Percentiles rank a stretch among this genome's conserved stretches.
These are phyloP conservation scores for Andrena hattorfiana DNA, from an alignment of 2,888 invertebrate genomes.

Conservation along the genomic window DNA sequence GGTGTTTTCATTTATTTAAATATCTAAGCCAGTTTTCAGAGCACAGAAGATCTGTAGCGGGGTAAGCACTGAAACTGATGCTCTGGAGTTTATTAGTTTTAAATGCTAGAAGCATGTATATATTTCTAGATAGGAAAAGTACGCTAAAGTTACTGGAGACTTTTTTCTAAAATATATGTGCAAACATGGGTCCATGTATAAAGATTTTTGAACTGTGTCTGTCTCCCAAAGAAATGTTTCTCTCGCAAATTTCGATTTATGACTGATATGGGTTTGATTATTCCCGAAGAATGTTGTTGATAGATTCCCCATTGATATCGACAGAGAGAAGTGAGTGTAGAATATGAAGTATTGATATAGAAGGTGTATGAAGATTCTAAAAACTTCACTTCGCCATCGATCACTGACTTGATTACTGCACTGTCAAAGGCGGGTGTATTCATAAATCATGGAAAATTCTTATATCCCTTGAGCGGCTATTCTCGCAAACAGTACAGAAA, in stretches of 20 bases:
- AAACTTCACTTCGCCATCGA: conserved; percentile 1
- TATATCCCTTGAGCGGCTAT: conserved; percentile 1
- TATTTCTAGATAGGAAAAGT: too few relatives aligned
- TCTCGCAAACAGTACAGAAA: neutral
- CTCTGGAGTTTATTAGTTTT: too few relatives aligned
- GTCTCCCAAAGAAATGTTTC: too few relatives aligned
- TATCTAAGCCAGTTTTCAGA: too few relatives aligned
- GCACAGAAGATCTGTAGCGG: too few relatives aligned
- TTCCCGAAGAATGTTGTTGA: neutral
- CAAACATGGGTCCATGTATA: too few relatives aligned
- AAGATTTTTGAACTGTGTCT: too few relatives aligned
- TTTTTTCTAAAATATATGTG: too few relatives aligned
- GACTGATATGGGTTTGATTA: neutral
- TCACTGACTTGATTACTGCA: conserved; percentile 6
- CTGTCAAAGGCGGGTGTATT: conserved; percentile 2
- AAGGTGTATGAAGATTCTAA: neutral
- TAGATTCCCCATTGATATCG: neutral
- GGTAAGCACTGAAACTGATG: too few relatives aligned
- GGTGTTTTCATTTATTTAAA: too few relatives aligned
- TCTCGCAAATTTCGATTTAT: neutral
- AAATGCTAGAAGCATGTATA: too few relatives aligned
- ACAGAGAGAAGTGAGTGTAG: neutral
- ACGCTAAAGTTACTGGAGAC: too few relatives aligned
- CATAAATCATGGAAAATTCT: conserved; percentile 5
- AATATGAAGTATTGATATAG: neutral